These are phyloP conservation scores for Bolinopsis microptera DNA, from an alignment of 37 sponge, comb jelly and placozoan genomes.

Conservation along the genomic window DNA sequence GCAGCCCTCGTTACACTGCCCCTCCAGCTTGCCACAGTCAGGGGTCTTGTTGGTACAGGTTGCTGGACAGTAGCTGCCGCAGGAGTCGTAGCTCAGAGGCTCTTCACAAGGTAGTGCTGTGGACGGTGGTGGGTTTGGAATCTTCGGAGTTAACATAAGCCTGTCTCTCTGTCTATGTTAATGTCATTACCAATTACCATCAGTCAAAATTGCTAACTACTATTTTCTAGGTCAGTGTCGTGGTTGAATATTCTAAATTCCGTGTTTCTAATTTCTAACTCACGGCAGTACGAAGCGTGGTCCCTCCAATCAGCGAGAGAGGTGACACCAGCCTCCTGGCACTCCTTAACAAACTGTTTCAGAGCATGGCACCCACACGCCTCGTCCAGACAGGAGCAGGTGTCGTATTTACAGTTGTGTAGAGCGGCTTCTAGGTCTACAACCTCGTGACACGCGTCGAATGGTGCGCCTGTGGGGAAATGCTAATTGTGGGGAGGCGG, in stretches of 20 bases:
- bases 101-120: background rate
- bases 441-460: conserved; percentile 2
- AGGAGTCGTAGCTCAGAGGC: background rate
- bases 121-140: too few species aligned
- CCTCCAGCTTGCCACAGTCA: background rate
- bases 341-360: conserved; percentile 35
- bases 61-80: conserved; percentile 57
- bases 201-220: too few species aligned
- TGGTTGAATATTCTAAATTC: too few species aligned
- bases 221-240: too few species aligned
- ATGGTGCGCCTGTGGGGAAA: conserved; percentile 5
- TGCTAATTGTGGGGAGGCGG: too few species aligned
- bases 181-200: too few species aligned
- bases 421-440: background rate
- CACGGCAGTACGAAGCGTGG: conserved; percentile 1
- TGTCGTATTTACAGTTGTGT: conserved; percentile 50
- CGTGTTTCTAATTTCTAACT: too few species aligned
- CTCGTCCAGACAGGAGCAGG: conserved; percentile 9
- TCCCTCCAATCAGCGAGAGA: background rate
- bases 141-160: too few species aligned
- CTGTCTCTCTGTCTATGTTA: too few species aligned
- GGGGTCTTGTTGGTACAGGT: conserved; percentile 28
- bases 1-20: conserved; percentile 61
- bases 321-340: background rate
- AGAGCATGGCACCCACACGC: conserved; percentile 21